phyloP scores from a whole-genome alignment of 2,113 vertebrate species.

The Cephalopholis sonnerati region DNA sequence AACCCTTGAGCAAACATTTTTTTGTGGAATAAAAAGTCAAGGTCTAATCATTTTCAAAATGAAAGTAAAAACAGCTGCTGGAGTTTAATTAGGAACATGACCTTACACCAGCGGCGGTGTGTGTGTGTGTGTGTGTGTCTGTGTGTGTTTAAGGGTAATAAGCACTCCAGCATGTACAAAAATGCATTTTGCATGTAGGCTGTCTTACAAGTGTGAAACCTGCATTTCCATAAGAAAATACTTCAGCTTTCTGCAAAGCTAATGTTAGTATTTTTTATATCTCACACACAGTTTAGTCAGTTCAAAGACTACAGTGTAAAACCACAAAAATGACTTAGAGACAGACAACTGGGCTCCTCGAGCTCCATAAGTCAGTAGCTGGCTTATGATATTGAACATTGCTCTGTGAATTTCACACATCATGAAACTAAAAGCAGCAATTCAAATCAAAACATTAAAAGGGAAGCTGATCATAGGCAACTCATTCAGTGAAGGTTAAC shows the following conservation, averaged over 20 bases:
- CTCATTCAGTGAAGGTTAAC: background rate
- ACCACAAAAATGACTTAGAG: constrained; percentile 45
- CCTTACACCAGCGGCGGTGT: constrained; percentile 79
- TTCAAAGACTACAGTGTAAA: constrained; percentile 45
- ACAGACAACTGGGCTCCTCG: constrained; percentile 2
- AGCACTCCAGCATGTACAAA: constrained; percentile 54
- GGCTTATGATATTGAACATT: background rate
- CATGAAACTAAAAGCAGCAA: constrained; percentile 21
- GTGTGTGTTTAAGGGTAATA: constrained; percentile 68
- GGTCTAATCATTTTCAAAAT: constrained; percentile 87
- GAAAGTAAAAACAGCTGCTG: constrained; percentile 88
- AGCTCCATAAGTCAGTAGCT: constrained; percentile 24
- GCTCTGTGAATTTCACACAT: constrained; percentile 24
- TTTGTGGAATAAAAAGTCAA: constrained; percentile 84
- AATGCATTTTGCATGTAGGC: constrained; percentile 64
- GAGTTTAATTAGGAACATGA: constrained; percentile 86
- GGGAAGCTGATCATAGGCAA: background rate
- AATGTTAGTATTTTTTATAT: background rate
- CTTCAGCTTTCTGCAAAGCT: constrained; percentile 26
- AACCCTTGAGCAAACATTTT: constrained; percentile 86
- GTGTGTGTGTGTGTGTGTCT: constrained; percentile 60
- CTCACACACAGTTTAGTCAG: constrained; percentile 19
- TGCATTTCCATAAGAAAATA: constrained; percentile 66
- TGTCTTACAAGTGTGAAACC: constrained; percentile 64
- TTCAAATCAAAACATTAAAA: constrained; percentile 3